Conservation (phyloP, 92 coral and sea anemone species). For the Pocillopora grandis region DNA sequence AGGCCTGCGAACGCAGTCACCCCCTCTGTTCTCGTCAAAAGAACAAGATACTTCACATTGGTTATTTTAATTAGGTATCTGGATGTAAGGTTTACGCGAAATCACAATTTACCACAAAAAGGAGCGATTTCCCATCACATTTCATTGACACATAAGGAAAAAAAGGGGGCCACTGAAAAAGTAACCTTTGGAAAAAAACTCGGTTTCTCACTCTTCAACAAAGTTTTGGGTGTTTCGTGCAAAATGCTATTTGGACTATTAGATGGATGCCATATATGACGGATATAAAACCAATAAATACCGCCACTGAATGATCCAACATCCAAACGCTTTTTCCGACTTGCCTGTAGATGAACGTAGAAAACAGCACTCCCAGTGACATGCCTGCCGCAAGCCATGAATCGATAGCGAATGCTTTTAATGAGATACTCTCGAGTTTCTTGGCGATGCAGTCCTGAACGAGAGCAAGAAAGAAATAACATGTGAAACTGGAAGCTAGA, state of each 20-base stretch:
- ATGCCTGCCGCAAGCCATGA: slow-evolving; percentile 71
- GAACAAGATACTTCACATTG: too few relatives aligned
- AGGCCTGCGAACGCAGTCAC: too few relatives aligned
- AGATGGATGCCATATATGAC: slow-evolving; percentile 66
- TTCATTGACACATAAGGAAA: too few relatives aligned
- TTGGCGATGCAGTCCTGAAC: slow-evolving; percentile 62
- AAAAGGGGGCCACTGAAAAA: too few relatives aligned
- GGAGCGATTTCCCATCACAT: too few relatives aligned
- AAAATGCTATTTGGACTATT: slow-evolving; percentile 9
- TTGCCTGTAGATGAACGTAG: slow-evolving; percentile 69
- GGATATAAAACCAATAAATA: slow-evolving; percentile 62
- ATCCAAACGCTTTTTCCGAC: slow-evolving; percentile 57
- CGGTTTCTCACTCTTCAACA: slow-evolving; percentile 4
- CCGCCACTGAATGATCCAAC: slow-evolving; percentile 73
- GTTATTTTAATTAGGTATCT: too few relatives aligned
- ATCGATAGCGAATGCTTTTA: slow-evolving; percentile 73
- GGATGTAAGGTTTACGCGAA: too few relatives aligned
- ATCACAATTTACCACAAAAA: too few relatives aligned
- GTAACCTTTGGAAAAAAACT: too few relatives aligned
- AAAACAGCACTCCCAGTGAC: slow-evolving; percentile 67
- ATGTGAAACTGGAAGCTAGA: slow-evolving; percentile 58
- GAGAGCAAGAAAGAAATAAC: slow-evolving; percentile 54
- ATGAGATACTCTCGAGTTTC: slow-evolving; percentile 64
- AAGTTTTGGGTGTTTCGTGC: slow-evolving; percentile 7
- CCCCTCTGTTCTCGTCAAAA: too few relatives aligned